Base-by-base conservation (phyloP, 2,113 vertebrate species). In the Pygoscelis antarcticus region DNA sequence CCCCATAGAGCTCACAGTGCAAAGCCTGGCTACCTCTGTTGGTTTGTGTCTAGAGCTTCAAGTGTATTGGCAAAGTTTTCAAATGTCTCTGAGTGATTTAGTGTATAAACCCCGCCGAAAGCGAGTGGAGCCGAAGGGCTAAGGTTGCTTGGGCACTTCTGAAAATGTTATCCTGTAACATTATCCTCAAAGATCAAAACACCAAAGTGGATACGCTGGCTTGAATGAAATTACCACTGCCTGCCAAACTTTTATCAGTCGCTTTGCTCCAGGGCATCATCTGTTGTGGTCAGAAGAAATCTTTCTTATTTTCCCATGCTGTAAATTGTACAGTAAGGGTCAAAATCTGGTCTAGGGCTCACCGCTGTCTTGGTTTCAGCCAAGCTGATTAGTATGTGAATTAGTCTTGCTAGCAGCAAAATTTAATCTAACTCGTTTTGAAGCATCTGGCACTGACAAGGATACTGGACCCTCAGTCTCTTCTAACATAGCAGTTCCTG, bases 161-260 rank as follows among this genome's bases (percentile, higher is more conserved):
- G 81, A 44, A 77, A 90, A 80, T 77, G 66, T 96, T 94, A 83
- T 44, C 70, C 89, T 77, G 74, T 82, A 83, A 91, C 5, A 2
- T 89, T 96, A 96, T 84, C 86, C 83, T 91, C 61, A 61, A 82
- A 93, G 77, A 95, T 95, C 91, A 96, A 92, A 92, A 52, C 68
- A 75, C 72, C 80, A 87, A 68, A 91, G 87, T 92, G 90, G 92
- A 79, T 89, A 57, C 72, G 17, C 80, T 79, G 55, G 57, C 44
- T 95, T 84, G 91, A 96, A 87, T 89, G 34, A 76, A 92, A 95
- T 91, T 79, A 92, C 72, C 16, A 2, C 75, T 51, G 60, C 11
- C 2, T 82, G 81, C 70, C 89, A 91, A 65, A 96, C 86, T 91
- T 92, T 86, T 92, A 93, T 89, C 74, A 87, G 85, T 87, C 40